Conservation (phyloP, 2,113 vertebrate species). For the Nibea albiflora region DNA sequence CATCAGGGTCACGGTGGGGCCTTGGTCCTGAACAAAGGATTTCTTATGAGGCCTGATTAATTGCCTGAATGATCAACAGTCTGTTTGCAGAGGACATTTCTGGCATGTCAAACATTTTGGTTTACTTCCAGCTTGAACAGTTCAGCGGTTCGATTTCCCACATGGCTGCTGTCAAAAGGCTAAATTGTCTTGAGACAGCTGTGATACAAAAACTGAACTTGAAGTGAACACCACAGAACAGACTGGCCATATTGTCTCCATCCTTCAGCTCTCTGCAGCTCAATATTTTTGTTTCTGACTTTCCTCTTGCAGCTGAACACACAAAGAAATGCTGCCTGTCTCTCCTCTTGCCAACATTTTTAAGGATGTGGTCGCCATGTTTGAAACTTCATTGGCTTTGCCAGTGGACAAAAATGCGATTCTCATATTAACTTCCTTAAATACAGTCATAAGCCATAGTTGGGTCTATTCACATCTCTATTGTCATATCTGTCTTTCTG, state of each 20-base stretch:
- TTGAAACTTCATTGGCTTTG: not conserved
- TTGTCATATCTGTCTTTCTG: constrained; percentile 9
- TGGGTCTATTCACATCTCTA: not conserved
- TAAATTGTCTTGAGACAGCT: not conserved
- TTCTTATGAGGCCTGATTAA: not conserved
- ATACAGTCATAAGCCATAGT: not conserved
- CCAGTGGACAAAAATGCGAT: not conserved
- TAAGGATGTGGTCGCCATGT: not conserved
- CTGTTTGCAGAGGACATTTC: not conserved
- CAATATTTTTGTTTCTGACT: not conserved
- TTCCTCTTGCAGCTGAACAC: not conserved
- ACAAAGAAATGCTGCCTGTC: not conserved
- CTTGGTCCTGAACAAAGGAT: not conserved
- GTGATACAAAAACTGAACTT: not conserved
- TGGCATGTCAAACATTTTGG: not conserved
- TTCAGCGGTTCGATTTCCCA: not conserved
- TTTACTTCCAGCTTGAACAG: not conserved
- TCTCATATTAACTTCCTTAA: constrained; percentile 16
- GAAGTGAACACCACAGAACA: not conserved
- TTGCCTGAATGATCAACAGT: not conserved
- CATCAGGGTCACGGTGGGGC: no score
- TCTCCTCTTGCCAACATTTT: not conserved
- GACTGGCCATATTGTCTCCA: not conserved
- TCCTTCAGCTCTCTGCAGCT: not conserved
- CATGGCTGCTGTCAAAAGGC: not conserved